Percentiles rank a stretch among this genome's conserved stretches.
Evolutionary conservation across 23 tunicate species (phyloP).

Genomic region (Botrylloides violaceus): DNA sequence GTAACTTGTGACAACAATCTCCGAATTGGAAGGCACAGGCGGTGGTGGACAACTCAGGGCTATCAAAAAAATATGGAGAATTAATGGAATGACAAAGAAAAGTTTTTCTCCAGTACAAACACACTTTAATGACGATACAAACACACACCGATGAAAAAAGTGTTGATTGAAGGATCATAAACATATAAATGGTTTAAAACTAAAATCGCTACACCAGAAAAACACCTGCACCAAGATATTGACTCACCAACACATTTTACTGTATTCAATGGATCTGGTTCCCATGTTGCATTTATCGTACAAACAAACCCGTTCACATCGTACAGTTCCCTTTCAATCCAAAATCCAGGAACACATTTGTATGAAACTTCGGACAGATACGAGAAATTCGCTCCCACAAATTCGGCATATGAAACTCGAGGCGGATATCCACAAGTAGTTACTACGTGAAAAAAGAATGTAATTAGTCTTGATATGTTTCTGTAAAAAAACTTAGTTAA

Average conservation of each 20-base stretch:
- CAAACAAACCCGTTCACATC: conserved; percentile 34
- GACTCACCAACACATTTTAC: conserved; percentile 36
- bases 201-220: no score
- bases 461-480: not conserved
- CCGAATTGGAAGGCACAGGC: conserved; percentile 22
- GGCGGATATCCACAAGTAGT: conserved; percentile 34
- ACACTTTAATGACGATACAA: no score
- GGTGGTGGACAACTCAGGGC: conserved; percentile 44
- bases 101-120: no score
- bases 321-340: conserved; percentile 46
- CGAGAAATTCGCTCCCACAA: conserved; percentile 3
- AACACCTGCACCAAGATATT: not conserved
- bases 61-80: no score
- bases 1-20: conserved; percentile 43
- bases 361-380: conserved; percentile 26
- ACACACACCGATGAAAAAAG: no score
- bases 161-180: no score
- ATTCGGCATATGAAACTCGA: conserved; percentile 24
- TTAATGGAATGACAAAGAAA: no score
- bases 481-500: not conserved
- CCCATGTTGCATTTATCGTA: conserved; percentile 31
- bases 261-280: conserved; percentile 37
- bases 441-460: conserved; percentile 17
- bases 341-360: conserved; percentile 43
- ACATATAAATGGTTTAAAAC: no score